These are phyloP conservation scores for Trachurus trachurus DNA, from an alignment of 2,797 vertebrate genomes.

Conservation along the genomic window DNA sequence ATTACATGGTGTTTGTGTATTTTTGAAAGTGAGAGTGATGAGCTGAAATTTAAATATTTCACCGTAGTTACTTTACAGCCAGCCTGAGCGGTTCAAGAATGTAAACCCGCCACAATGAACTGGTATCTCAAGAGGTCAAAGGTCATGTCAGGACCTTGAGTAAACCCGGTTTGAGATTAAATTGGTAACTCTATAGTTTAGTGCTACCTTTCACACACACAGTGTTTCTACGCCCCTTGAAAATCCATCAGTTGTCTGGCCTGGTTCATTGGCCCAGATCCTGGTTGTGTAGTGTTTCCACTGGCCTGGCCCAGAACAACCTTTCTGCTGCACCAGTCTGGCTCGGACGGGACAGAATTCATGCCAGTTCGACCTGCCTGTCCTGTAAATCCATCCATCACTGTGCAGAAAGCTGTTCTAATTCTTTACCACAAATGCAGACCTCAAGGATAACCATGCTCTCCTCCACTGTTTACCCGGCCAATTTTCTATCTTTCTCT, in stretches of 20 bases:
- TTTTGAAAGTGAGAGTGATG: slow-evolving; percentile 27
- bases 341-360: slow-evolving; percentile 28
- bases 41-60: slow-evolving; percentile 28
- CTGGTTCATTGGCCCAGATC: slow-evolving; percentile 56
- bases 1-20: slow-evolving; percentile 42
- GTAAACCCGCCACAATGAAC: slow-evolving; percentile 4
- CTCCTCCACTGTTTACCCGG: slow-evolving; percentile 23
- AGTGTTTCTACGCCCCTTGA: slow-evolving; percentile 48
- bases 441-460: slow-evolving; percentile 28
- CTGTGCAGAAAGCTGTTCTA: slow-evolving; percentile 23
- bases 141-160: slow-evolving; percentile 45
- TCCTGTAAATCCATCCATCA: slow-evolving; percentile 61
- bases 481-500: neutral
- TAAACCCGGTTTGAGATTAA: slow-evolving; percentile 52
- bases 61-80: slow-evolving; percentile 13
- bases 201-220: slow-evolving; percentile 35
- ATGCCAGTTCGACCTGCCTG: slow-evolving; percentile 54
- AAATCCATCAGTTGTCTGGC: slow-evolving; percentile 68
- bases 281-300: slow-evolving; percentile 73
- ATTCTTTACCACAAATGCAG: slow-evolving; percentile 49
- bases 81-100: slow-evolving; percentile 42
- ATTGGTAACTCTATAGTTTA: slow-evolving; percentile 29
- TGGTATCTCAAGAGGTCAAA: slow-evolving; percentile 43
- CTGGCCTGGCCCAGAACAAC: slow-evolving; percentile 49
- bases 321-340: slow-evolving; percentile 54